Conservation (phyloP, 2,888 invertebrate genomes). For the Tetramorium bicarinatum region DNA sequence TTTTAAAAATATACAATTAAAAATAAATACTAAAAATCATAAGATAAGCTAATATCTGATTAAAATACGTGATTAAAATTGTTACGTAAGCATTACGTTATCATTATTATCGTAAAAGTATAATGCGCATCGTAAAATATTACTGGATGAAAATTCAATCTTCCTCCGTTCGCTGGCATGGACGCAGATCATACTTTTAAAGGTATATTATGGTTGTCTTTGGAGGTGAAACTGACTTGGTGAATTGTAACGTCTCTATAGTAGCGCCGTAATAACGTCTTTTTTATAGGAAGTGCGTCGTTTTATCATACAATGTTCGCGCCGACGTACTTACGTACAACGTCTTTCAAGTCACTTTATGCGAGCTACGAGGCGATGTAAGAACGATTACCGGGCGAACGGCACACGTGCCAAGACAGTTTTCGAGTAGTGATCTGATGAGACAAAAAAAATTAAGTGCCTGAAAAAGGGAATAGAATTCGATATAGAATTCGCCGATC, state of each 20-base stretch:
- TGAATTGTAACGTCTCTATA: conserved; percentile 19
- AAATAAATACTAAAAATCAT: neutral
- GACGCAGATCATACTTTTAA: conserved; percentile 16
- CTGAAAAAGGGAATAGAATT: neutral
- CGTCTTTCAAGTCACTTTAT: conserved; percentile 18
- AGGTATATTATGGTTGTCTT: conserved; percentile 30
- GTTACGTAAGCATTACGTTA: neutral
- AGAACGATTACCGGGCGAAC: conserved; percentile 25
- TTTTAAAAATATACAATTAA: neutral
- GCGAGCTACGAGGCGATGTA: conserved; percentile 14
- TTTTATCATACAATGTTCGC: conserved; percentile 12
- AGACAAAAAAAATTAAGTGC: neutral
- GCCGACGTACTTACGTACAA: conserved; percentile 20
- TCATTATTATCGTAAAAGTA: neutral
- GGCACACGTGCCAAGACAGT: neutral
- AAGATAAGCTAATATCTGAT: neutral
- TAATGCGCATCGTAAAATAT: neutral
- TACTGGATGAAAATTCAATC: neutral
- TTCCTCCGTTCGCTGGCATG: neutral
- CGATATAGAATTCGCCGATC: conserved; percentile 15
- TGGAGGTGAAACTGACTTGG: conserved; percentile 28
- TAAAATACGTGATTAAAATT: neutral
- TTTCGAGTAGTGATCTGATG: conserved; percentile 17
- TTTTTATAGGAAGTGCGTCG: conserved; percentile 45
- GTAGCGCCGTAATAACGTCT: conserved; percentile 33